phyloP scores from a whole-genome alignment of 2,888 invertebrate species.

The Macrophya annulata region DNA sequence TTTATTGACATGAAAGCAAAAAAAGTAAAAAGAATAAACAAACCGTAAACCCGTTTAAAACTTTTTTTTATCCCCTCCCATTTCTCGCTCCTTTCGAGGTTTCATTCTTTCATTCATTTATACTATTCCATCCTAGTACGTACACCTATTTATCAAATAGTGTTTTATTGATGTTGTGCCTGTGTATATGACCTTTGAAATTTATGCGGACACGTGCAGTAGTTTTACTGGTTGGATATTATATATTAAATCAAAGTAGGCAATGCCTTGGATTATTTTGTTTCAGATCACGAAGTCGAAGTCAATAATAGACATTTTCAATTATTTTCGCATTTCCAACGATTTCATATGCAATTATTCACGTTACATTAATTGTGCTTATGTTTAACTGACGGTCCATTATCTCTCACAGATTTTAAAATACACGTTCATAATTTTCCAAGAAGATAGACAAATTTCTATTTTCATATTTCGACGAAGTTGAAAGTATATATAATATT shows the following conservation, averaged over 20 bases:
- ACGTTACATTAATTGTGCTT: background rate
- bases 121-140: background rate
- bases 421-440: background rate
- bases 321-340: conserved; percentile 24
- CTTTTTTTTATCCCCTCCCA: background rate
- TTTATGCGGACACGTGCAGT: conserved; percentile 50
- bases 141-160: conserved; percentile 38
- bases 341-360: conserved; percentile 9
- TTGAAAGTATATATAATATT: background rate
- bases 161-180: conserved; percentile 48
- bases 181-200: conserved; percentile 41
- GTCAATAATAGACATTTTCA: conserved; percentile 31
- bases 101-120: conserved; percentile 14
- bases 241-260: background rate
- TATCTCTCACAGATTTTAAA: background rate
- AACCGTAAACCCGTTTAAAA: background rate
- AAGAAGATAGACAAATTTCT: background rate
- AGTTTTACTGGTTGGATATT: background rate
- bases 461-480: background rate
- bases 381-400: background rate
- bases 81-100: background rate
- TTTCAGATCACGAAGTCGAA: conserved; percentile 44
- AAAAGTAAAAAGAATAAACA: background rate
- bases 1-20: background rate
- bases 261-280: conserved; percentile 30